These are phyloP conservation scores for Ovis canadensis DNA, from an alignment of 2,113 vertebrate genomes.

Conservation along the genomic window DNA sequence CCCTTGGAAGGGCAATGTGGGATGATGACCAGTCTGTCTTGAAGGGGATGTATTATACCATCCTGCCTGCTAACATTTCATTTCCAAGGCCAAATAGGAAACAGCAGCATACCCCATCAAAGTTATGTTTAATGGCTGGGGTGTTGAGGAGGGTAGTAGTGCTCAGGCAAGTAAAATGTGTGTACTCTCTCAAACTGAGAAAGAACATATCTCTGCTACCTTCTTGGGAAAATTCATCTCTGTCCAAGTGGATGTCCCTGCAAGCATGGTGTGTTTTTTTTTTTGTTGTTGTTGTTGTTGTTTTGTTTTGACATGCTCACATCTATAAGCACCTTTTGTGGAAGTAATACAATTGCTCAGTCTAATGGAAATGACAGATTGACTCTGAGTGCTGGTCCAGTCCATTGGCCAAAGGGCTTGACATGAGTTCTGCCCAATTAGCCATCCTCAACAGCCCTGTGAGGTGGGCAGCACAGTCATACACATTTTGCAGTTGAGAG, in stretches of 20 bases:
- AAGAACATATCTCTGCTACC: neutral
- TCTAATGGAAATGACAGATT: neutral
- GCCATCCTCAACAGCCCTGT: neutral
- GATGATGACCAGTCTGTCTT: rapidly evolving
- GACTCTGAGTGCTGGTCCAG: neutral
- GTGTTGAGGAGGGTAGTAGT: neutral
- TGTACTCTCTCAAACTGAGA: neutral
- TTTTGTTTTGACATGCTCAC: neutral
- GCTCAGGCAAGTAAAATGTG: neutral
- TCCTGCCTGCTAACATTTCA: neutral
- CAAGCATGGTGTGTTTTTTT: neutral
- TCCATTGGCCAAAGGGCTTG: neutral
- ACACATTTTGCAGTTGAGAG: neutral
- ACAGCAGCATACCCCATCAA: neutral
- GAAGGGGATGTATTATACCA: neutral
- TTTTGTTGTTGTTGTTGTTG: neutral
- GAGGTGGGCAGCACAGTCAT: neutral
- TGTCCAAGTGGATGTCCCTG: neutral
- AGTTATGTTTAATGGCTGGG: neutral
- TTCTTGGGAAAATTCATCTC: neutral
- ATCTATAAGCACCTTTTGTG: neutral
- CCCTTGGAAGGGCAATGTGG: rapidly evolving
- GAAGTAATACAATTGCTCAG: neutral
- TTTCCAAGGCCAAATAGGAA: neutral
- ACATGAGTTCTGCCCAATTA: neutral